phyloP scores from a whole-genome alignment of 2,113 vertebrate genomes.

The Pseudorectes ferrugineus region DNA sequence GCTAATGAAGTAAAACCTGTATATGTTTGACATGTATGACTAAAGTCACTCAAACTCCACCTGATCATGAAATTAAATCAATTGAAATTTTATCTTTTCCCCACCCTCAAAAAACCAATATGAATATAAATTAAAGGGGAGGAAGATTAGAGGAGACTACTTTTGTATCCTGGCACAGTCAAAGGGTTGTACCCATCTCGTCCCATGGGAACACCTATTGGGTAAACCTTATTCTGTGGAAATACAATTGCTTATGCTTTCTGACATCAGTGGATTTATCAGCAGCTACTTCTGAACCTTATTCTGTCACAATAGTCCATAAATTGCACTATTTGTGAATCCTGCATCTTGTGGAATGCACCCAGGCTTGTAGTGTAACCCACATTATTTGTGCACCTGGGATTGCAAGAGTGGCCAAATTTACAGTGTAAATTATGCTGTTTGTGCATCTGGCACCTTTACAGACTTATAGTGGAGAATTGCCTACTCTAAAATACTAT shows the following conservation, averaged over 20 bases:
- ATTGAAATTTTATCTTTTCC: not conserved
- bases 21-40: not conserved
- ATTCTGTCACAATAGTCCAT: not conserved
- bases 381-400: not conserved
- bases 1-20: not conserved
- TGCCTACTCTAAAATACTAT: not conserved
- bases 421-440: not conserved
- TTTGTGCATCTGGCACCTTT: not conserved
- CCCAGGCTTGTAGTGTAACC: not conserved
- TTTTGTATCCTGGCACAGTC: not conserved
- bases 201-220: accelerated
- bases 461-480: not conserved
- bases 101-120: not conserved
- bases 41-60: not conserved
- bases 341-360: not conserved
- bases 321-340: not conserved
- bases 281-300: not conserved
- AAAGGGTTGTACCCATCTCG: not conserved
- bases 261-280: not conserved
- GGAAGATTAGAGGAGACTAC: not conserved
- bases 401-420: accelerated
- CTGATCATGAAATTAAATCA: not conserved
- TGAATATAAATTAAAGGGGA: not conserved
- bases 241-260: not conserved
- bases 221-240: not conserved